Conservation (phyloP, 1,140 invertebrate genomes). For the Campodea augens region DNA sequence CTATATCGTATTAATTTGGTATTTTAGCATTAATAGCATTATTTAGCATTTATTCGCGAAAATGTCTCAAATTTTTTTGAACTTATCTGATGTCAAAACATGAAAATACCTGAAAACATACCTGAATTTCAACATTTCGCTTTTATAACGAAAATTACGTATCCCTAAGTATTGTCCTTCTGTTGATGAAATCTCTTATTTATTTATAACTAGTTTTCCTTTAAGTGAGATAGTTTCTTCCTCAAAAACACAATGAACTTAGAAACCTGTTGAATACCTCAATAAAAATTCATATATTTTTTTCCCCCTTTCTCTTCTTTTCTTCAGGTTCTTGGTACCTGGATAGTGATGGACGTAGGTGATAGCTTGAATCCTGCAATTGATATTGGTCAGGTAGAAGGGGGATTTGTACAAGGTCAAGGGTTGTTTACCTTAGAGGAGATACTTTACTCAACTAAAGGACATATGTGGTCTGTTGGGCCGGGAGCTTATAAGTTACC, state of each 20-base stretch:
- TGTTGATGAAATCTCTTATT: too few relatives aligned
- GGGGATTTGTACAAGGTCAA: constrained; percentile 44
- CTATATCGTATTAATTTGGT: too few relatives aligned
- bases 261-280: not conserved
- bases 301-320: not conserved
- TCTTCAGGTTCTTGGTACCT: constrained; percentile 34
- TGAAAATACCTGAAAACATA: too few relatives aligned
- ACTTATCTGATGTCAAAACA: too few relatives aligned
- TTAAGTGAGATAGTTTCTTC: constrained; percentile 1
- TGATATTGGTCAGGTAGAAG: constrained; percentile 51
- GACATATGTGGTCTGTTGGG: constrained; percentile 34
- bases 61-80: too few relatives aligned
- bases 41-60: too few relatives aligned
- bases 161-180: too few relatives aligned
- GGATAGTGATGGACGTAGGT: constrained; percentile 50
- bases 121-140: too few relatives aligned
- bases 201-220: too few relatives aligned
- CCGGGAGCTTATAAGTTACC: constrained; percentile 48
- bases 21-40: too few relatives aligned
- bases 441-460: constrained; percentile 32
- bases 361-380: constrained; percentile 45
- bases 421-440: constrained; percentile 43
- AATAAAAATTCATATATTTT: not conserved
- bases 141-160: too few relatives aligned
- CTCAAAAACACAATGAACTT: not conserved